Evolutionary conservation across 1,140 invertebrate species (phyloP).

Genomic region (Oryctes rhinoceros): DNA sequence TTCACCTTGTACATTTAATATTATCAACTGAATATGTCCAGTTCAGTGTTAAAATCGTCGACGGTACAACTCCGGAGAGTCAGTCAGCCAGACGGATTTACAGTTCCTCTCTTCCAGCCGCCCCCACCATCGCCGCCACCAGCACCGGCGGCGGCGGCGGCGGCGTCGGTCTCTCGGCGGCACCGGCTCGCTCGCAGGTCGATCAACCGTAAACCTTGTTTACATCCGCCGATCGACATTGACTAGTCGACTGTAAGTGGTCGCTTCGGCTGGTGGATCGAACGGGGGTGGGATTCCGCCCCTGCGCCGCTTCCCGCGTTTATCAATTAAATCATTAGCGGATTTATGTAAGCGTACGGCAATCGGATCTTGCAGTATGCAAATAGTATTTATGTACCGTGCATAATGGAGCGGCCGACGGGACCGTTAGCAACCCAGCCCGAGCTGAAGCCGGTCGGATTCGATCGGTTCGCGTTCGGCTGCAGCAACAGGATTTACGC

Average conservation of each 20-base stretch:
- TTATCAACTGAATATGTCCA: neutral
- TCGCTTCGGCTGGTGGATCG: neutral
- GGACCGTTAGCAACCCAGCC: no score
- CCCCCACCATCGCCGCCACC: neutral
- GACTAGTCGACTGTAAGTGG: conserved; percentile 13
- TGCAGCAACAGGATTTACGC: no score
- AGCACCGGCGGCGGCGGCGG: neutral
- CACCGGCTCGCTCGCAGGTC: neutral
- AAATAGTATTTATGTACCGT: conserved; percentile 15
- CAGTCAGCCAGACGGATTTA: conserved; percentile 13
- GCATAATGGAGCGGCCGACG: neutral
- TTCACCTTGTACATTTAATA: no score
- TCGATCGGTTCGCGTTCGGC: no score
- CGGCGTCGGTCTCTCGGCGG: neutral
- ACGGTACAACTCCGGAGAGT: neutral
- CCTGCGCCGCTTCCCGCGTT: neutral
- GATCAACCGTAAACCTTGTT: conserved; percentile 18
- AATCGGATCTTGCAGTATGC: conserved; percentile 25
- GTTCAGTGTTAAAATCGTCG: neutral
- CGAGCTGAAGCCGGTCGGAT: no score
- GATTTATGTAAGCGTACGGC: conserved; percentile 30
- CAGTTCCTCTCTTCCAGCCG: neutral
- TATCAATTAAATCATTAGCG: conserved; percentile 31
- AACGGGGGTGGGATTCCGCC: neutral
- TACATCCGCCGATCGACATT: conserved; percentile 1